Conservation (phyloP, 2,797 vertebrate genomes). For the Myotis myotis region DNA sequence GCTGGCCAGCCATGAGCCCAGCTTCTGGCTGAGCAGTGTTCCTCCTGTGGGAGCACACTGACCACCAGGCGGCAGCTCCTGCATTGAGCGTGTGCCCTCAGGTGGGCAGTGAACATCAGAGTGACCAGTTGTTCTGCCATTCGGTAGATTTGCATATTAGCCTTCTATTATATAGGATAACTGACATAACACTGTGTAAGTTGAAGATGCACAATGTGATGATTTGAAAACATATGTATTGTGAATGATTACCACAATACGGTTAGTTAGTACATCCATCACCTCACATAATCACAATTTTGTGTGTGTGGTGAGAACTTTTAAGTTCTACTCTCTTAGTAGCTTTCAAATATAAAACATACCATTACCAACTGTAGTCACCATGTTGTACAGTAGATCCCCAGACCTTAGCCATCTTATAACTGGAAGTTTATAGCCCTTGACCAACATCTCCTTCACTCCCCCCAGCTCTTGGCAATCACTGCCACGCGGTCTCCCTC, state of each 20-base stretch:
- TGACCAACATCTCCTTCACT: neutral
- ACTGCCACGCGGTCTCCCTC: too few relatives aligned
- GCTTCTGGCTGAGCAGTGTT: too few relatives aligned
- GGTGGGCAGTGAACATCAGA: too few relatives aligned
- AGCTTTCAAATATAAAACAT: neutral
- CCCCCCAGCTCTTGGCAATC: neutral
- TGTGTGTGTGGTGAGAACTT: neutral
- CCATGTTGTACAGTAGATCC: too few relatives aligned
- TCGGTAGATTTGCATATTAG: too few relatives aligned
- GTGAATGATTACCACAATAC: neutral
- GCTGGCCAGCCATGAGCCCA: too few relatives aligned
- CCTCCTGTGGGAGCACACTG: too few relatives aligned
- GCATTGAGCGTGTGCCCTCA: too few relatives aligned
- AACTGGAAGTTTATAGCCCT: neutral
- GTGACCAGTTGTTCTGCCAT: too few relatives aligned
- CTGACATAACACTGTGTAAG: neutral
- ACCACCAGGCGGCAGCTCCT: too few relatives aligned
- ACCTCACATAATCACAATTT: neutral
- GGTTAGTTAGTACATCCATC: neutral
- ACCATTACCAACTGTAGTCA: neutral
- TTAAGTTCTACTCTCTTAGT: neutral
- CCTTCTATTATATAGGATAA: too few relatives aligned
- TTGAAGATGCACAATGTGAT: neutral
- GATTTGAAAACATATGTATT: neutral
- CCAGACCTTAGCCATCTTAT: neutral